Evolutionary conservation across 2,888 invertebrate genomes (phyloP).

Genomic region (Eurytoma adleriae): DNA sequence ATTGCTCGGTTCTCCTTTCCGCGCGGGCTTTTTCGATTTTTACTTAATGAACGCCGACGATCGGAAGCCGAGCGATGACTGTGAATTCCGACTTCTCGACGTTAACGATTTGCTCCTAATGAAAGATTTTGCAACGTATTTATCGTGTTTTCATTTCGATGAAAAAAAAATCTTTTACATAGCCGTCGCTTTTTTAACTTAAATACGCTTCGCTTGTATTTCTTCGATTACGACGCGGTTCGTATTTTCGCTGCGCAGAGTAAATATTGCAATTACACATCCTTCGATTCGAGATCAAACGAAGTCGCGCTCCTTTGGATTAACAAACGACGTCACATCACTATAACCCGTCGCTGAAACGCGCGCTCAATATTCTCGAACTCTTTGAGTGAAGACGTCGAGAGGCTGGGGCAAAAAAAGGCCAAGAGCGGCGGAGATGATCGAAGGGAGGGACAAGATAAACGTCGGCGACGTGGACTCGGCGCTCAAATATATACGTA

Average conservation of each 20-base stretch:
- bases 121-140: neutral
- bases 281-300: too few relatives aligned
- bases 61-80: neutral
- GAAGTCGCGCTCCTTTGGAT: neutral
- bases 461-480: neutral
- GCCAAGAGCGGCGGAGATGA: neutral
- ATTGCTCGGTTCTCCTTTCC: neutral
- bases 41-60: neutral
- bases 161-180: too few relatives aligned
- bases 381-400: neutral
- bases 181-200: too few relatives aligned
- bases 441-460: neutral
- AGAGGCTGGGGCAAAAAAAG: neutral
- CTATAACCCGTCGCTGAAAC: neutral
- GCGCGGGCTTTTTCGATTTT: neutral
- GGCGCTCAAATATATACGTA: neutral
- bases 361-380: neutral
- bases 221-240: too few relatives aligned
- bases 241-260: too few relatives aligned
- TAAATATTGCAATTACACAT: too few relatives aligned
- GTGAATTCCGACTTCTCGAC: too few relatives aligned
- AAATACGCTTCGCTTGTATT: too few relatives aligned
- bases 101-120: too few relatives aligned
- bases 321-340: neutral
- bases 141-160: too few relatives aligned